Evolutionary conservation across 2,797 vertebrate genomes (phyloP), one percentile per base, ranked within the genome.

Genomic region (Columba guinea): DNA sequence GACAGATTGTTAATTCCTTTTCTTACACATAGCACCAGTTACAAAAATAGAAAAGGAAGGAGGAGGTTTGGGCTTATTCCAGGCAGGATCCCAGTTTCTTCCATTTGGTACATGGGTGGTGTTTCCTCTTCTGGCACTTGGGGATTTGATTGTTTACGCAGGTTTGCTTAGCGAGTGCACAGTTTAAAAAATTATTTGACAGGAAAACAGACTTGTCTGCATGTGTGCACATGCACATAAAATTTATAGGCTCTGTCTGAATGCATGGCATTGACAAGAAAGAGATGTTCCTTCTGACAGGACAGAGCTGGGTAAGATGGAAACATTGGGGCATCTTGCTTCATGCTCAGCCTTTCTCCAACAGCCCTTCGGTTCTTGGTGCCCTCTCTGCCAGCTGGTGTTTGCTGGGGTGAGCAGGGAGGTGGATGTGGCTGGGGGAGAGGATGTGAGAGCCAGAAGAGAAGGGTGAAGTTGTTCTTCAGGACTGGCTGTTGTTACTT

Each of bases 81-180:
- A 81, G 88, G 77, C 65, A 79, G 46, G 70, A 91, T 84, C 71
- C 71, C 80, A 93, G 80, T 82, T 90, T 67, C 60, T 78, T 93
- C 88, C 93, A 77, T 94, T 94, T 96, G 93, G 76, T 94, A 90
- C 56, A 84, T 78, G 94, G 90, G 91, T 94, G 91, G 91, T 94
- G 91, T 94, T 95, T 94, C 87, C 92, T 93, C 82, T 96, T 90
- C 82, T 96, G 95, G 93, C 85, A 76, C 64, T 86, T 11, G 0
- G 26, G 58, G 79, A 69, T 85, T 87, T 93, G 85, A 88, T 81
- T 92, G 87, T 96, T 96, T 96, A 96, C 73, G 63, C 87, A 93
- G 85, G 91, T 93, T 95, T 96, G 73, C 89, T 94, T 94, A 94
- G 89, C 18, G 13, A 91, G 89, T 87, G 85, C n/a, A 39, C 64